These are phyloP conservation scores for Drosophila fulvimacula DNA, from an alignment of 2,888 invertebrate genomes.

Conservation along the genomic window DNA sequence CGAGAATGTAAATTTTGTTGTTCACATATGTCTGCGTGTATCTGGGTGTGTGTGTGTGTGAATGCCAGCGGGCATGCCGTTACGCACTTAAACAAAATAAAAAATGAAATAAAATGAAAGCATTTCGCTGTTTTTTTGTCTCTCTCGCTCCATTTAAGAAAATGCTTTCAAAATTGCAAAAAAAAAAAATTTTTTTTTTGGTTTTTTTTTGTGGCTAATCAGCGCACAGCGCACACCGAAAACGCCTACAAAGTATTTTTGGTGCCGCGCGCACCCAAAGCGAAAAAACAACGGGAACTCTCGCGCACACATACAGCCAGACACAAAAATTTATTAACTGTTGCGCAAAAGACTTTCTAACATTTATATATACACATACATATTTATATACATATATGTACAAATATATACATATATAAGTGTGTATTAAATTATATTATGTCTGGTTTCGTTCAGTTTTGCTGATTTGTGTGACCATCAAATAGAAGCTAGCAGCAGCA, in stretches of 20 bases:
- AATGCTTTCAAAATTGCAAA: conserved; percentile 56
- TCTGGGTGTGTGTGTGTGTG: conserved; percentile 10
- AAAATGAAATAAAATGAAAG: conserved; percentile 53
- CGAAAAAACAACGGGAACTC: conserved; percentile 39
- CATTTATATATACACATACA: not conserved
- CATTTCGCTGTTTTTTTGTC: conserved; percentile 18
- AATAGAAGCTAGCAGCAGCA: conserved; percentile 4
- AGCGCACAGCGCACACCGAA: conserved; percentile 46
- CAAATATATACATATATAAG: not conserved
- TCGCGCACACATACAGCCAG: conserved; percentile 7
- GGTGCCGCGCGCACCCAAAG: conserved; percentile 50
- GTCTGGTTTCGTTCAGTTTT: conserved; percentile 20
- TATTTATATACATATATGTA: not conserved
- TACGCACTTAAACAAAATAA: conserved; percentile 62
- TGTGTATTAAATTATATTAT: conserved; percentile 12
- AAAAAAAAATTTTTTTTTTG: conserved; percentile 15
- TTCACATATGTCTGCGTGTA: conserved; percentile 9
- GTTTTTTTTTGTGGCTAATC: conserved; percentile 58
- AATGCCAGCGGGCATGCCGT: conserved; percentile 41
- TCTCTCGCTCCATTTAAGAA: conserved; percentile 32
- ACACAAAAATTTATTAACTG: conserved; percentile 17
- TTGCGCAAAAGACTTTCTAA: conserved; percentile 46
- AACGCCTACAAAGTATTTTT: conserved; percentile 74
- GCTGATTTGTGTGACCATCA: conserved; percentile 7
- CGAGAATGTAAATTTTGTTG: conserved; percentile 49